These are phyloP conservation scores for Phytoseiulus persimilis DNA, from an alignment of 2,888 invertebrate species.

Conservation along the genomic window DNA sequence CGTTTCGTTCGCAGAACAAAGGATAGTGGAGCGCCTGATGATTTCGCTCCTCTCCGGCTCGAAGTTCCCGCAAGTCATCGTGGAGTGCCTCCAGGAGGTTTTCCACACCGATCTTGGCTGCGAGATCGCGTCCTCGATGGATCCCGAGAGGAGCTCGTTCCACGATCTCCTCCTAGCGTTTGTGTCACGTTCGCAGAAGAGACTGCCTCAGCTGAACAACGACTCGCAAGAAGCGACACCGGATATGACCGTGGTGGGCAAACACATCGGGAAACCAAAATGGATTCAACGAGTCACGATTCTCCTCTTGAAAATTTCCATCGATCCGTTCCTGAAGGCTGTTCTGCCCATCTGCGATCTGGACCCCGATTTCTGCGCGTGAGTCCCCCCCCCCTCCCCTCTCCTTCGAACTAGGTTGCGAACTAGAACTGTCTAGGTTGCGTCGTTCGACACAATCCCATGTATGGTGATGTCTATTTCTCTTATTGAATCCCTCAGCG, in stretches of 20 bases:
- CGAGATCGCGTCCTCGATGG: slow-evolving; percentile 8
- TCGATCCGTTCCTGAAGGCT: neutral
- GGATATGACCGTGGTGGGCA: neutral
- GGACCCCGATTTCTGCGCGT: neutral
- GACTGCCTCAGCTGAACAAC: neutral
- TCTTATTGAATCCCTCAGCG: neutral
- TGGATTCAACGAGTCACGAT: slow-evolving; percentile 6
- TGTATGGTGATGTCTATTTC: neutral
- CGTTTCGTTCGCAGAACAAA: slow-evolving; percentile 7
- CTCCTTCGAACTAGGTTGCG: no score
- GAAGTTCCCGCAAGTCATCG: neutral
- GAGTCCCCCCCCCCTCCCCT: no score
- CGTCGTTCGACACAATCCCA: no score
- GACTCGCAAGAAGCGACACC: neutral
- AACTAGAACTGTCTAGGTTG: no score
- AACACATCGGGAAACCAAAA: neutral
- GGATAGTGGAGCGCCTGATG: slow-evolving; percentile 13
- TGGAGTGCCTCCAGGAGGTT: slow-evolving; percentile 8
- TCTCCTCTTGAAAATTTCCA: neutral
- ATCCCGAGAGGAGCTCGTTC: neutral
- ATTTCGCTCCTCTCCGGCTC: neutral
- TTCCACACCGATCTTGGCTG: neutral
- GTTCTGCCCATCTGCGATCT: slow-evolving; percentile 10
- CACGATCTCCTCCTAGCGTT: slow-evolving; percentile 1
- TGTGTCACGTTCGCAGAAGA: neutral